These are phyloP conservation scores for Buteo buteo DNA, from an alignment of 2,113 vertebrate genomes.

Conservation along the genomic window DNA sequence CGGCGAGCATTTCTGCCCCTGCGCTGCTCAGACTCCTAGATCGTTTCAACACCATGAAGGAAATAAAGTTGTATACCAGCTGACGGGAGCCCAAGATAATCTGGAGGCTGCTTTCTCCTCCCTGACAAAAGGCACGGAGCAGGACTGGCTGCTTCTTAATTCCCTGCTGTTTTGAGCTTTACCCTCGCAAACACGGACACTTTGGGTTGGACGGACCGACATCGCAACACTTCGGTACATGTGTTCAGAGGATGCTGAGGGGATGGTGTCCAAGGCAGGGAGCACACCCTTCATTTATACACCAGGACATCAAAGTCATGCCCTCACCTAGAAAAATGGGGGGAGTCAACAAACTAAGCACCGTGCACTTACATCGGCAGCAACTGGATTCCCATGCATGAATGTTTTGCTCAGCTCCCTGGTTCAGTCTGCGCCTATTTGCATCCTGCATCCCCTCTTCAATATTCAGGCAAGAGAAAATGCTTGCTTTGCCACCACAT, in stretches of 20 bases:
- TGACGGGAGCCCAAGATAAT: background rate
- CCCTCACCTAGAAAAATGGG: fast-evolving
- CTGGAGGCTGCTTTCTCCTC: background rate
- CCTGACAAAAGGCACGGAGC: background rate
- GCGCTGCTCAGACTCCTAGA: background rate
- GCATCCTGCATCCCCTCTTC: background rate
- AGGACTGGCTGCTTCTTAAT: background rate
- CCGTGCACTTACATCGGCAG: fast-evolving
- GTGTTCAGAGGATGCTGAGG: background rate
- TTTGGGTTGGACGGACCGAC: background rate
- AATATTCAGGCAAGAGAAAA: background rate
- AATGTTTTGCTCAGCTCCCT: background rate
- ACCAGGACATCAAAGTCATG: fast-evolving
- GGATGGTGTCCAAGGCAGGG: background rate
- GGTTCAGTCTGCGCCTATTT: background rate
- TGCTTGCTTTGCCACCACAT: background rate
- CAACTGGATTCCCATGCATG: fast-evolving
- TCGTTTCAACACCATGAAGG: fast-evolving
- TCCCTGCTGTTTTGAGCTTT: background rate
- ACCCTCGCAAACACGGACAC: fast-evolving
- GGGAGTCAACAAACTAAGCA: too few relatives aligned
- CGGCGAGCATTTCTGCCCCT: background rate
- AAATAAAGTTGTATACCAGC: background rate
- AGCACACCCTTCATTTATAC: background rate
- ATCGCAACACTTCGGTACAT: background rate